Percentiles rank a stretch among this genome's conserved stretches.
phyloP scores from a whole-genome alignment of 2,113 vertebrate species.

The Ptilonorhynchus violaceus region DNA sequence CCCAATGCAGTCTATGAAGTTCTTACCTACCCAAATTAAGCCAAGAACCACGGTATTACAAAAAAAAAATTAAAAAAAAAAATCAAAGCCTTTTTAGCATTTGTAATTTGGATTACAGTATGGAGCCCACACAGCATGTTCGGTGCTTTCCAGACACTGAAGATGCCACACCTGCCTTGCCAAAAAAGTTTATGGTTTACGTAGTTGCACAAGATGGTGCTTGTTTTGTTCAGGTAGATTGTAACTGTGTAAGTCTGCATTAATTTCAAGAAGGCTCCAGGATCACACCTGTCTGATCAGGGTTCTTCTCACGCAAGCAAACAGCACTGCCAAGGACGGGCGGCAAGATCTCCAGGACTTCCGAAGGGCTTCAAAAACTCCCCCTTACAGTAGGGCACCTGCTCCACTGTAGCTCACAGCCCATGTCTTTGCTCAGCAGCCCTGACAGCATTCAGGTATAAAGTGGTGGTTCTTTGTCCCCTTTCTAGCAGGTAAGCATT shows the following conservation, averaged over 20 bases:
- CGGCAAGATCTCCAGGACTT: background rate
- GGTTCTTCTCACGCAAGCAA: background rate
- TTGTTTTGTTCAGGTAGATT: conserved; percentile 29
- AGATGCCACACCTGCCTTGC: conserved; percentile 33
- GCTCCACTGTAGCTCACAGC: background rate
- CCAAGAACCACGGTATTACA: background rate
- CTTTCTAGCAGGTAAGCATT: background rate
- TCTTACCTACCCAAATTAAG: conserved; percentile 17
- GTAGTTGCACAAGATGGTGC: conserved; percentile 44
- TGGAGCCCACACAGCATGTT: conserved; percentile 55
- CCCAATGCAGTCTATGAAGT: conserved; percentile 24
- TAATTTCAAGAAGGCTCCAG: conserved; percentile 17
- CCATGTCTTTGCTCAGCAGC: background rate
- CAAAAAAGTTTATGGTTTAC: conserved; percentile 44
- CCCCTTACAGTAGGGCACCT: background rate
- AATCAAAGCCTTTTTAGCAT: conserved; percentile 51
- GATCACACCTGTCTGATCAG: background rate
- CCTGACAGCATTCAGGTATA: background rate
- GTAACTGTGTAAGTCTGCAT: background rate
- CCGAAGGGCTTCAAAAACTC: background rate
- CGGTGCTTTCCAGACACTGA: conserved; percentile 58
- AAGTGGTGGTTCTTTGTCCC: background rate
- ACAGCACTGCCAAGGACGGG: background rate
- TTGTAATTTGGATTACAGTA: conserved; percentile 26
- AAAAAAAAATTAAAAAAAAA: background rate